phyloP scores from a whole-genome alignment of 1,140 invertebrate genomes.

The Listronotus oregonensis region DNA sequence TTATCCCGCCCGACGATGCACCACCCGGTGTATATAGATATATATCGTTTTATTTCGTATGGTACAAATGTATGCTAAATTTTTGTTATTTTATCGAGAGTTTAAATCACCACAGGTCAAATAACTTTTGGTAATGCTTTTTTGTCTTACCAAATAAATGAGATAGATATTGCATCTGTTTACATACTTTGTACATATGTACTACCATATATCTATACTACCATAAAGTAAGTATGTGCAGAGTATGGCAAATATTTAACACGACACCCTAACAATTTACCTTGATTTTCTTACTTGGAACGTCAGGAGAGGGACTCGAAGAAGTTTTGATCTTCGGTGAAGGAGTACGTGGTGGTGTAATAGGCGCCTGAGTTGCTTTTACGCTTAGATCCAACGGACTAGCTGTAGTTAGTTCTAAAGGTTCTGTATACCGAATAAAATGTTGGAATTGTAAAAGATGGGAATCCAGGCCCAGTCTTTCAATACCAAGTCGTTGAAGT shows the following conservation, averaged over 20 bases:
- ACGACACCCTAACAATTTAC: slow-evolving; percentile 13
- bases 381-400: slow-evolving; percentile 52
- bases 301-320: slow-evolving; percentile 47
- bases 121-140: no score
- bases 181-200: no score
- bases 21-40: no score
- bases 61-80: no score
- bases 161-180: no score
- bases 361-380: slow-evolving; percentile 48
- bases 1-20: no score
- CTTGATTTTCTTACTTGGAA: slow-evolving; percentile 48
- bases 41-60: no score
- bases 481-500: slow-evolving; percentile 50
- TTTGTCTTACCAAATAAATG: no score
- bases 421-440: slow-evolving; percentile 52
- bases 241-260: not conserved
- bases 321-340: slow-evolving; percentile 42
- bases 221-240: no score
- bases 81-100: no score
- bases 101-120: no score
- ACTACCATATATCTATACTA: no score
- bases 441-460: slow-evolving; percentile 51
- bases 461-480: slow-evolving; percentile 44
- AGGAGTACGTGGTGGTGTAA: slow-evolving; percentile 55
- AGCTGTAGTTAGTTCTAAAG: slow-evolving; percentile 50